Evolutionary conservation across 2,797 vertebrate genomes (phyloP), one percentile per base, ranked within the genome.

Genomic region (Ateles fusciceps): DNA sequence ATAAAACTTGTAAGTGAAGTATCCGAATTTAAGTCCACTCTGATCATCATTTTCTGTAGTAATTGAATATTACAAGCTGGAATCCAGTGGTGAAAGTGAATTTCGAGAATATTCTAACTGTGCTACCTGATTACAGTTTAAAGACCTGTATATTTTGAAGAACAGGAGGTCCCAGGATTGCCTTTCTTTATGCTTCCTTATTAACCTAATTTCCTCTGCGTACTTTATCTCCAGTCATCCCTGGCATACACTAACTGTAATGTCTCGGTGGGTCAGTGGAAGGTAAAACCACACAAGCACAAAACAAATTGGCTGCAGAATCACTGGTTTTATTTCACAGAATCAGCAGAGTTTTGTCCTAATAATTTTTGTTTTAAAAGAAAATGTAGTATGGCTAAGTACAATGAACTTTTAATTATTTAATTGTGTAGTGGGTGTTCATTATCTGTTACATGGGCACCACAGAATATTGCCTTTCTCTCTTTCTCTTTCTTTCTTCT

Each of bases 201-300:
- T 96, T 95, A 97, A 94, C 81, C 64, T 80, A 46, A 83, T 90
- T 85, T 57, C 57, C 76, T n/a, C 33, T 78, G 59, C 36, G 42
- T 85, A 7, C 39, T 94, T 83, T 61, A 10, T 61, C 57, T 90
- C 81, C n/a, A 88, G 24, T 89, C 81, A 95, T 89, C 89, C 88
- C 74, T 86, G 79, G 44, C n/a, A 84, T 89, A 85, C 24, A 50
- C 90, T 96, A 95, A 97, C 96, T 92, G 88, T 64, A 91, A 72
- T 95, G 83, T 75, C 68, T 96, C 74, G 86, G 75, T 68, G 81
- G 78, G 90, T 95, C 91, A 72, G 13, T 84, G 81, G 85, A 88
- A 97, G 78, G 68, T 76, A 96, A 90, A 97, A 95, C 59, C n/a
- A 72, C 81, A 94, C 36, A 95, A 52, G 80, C 87, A 52, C 28